Evolutionary conservation across 1,140 invertebrate species (phyloP).

Genomic region (Drosophila leontia): DNA sequence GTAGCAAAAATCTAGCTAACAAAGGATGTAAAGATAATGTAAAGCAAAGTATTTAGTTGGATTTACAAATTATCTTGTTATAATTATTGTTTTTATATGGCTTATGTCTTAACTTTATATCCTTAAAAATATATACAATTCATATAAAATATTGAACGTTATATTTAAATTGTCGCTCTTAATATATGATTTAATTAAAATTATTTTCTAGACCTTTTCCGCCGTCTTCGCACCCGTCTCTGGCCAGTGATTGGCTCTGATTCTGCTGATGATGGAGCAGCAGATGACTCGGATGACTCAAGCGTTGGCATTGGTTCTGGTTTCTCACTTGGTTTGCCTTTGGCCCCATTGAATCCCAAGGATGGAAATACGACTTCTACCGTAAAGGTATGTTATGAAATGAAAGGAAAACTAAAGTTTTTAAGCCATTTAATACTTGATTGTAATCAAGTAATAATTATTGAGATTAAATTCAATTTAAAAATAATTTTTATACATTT

Average conservation of each 20-base stretch:
- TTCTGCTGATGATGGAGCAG: slow-evolving; percentile 21
- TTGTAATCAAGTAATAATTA: background rate
- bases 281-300: slow-evolving; percentile 19
- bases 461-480: background rate
- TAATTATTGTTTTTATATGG: background rate
- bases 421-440: too few species aligned
- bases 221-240: slow-evolving; percentile 66
- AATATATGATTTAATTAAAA: background rate
- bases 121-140: background rate
- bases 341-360: slow-evolving; percentile 38
- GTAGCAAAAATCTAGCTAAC: background rate
- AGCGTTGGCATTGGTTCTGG: slow-evolving; percentile 34
- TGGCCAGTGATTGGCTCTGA: slow-evolving; percentile 55
- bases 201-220: slow-evolving; percentile 66
- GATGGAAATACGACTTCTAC: slow-evolving; percentile 77
- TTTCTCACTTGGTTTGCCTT: slow-evolving; percentile 39
- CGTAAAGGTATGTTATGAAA: slow-evolving; percentile 61
- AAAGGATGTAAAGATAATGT: background rate
- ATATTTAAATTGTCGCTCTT: background rate
- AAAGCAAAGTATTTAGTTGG: background rate
- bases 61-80: background rate
- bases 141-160: background rate
- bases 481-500: background rate
- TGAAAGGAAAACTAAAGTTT: background rate
- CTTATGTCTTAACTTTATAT: too few species aligned